Base-by-base conservation (phyloP, 2,797 vertebrate species). In the Echeneis naucrates region DNA sequence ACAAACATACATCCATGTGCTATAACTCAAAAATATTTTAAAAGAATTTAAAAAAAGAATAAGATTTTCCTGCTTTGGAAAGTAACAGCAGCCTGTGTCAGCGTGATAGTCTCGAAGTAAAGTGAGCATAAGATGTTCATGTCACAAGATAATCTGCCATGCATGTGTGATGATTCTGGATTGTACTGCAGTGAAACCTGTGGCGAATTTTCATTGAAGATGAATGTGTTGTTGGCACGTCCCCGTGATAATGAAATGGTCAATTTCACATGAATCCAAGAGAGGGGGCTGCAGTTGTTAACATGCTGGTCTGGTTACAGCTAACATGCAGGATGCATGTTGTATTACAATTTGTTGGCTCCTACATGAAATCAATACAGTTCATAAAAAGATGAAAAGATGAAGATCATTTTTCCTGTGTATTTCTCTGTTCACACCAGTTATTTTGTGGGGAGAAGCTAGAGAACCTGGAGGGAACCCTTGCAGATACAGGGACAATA, bases 301-400 rank as follows among this genome's bases (percentile, higher is more conserved):
- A 12, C 24, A 14, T 32, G 23, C 26, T 57, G 38, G 26, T 45
- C 42, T 53, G 35, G 44, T 12, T 6, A 1, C 35, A 40, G 35
- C 12, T 10, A n/a, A 8, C 14, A 35, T 19, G 51, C 62, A 65
- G 62, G 50, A 54, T 44, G 38, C 50, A 27, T 8, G 24, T 53
- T 42, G n/a, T 50, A 65, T 38, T 21, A 30, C 53, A 8, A 32
- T 32, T 65, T 42, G 50, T 54, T 54, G 51, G 16, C 62, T 44
- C 19, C 37, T 30, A 12, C 6, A 8, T 23, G 21, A 45, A 27
- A 45, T 45, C 11, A 45, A 14, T 26, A n/a, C 44, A 47, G 4
- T 27, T 19, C 21, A 27, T 33, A 63, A 32, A n/a, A n/a, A n/a
- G n/a, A n/a, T n/a, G n/a, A n/a, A n/a, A n/a, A n/a, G n/a, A n/a